Conservation (phyloP, 2,113 vertebrate genomes). For the Paracyprichromis sp. region DNA sequence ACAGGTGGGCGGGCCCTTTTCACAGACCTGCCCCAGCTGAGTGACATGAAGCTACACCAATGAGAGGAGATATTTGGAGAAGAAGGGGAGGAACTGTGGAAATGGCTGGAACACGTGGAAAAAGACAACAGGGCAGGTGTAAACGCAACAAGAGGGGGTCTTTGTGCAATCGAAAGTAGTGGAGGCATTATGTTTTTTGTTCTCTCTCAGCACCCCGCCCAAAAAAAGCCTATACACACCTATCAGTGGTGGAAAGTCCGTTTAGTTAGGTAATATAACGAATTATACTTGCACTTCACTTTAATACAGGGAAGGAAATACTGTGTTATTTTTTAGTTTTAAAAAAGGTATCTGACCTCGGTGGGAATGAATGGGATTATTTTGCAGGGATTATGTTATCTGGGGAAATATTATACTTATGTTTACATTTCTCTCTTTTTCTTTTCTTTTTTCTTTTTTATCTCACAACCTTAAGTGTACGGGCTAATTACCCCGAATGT, state of each 20-base stretch:
- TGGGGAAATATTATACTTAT: background rate
- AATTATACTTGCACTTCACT: background rate
- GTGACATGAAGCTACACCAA: slow-evolving; percentile 37
- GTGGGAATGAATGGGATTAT: background rate
- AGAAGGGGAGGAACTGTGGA: slow-evolving; percentile 36
- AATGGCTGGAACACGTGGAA: slow-evolving; percentile 72
- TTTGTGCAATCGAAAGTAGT: slow-evolving; percentile 57
- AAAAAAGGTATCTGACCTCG: background rate
- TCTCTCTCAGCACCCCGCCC: background rate
- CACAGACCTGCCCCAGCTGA: background rate
- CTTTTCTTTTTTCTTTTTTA: background rate
- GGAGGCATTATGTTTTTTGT: slow-evolving; percentile 8
- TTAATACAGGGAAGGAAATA: background rate
- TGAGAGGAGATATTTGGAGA: background rate
- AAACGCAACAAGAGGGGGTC: background rate
- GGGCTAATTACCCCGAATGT: background rate
- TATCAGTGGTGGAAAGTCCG: background rate
- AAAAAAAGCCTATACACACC: background rate
- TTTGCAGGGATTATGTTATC: background rate
- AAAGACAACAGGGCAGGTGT: slow-evolving; percentile 5
- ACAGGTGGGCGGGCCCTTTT: background rate
- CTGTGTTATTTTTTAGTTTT: background rate
- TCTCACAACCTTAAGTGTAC: background rate
- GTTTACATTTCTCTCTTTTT: background rate
- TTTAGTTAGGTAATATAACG: background rate